These are phyloP conservation scores for Lycaon pictus DNA, from an alignment of 2,113 vertebrate genomes.

Conservation along the genomic window DNA sequence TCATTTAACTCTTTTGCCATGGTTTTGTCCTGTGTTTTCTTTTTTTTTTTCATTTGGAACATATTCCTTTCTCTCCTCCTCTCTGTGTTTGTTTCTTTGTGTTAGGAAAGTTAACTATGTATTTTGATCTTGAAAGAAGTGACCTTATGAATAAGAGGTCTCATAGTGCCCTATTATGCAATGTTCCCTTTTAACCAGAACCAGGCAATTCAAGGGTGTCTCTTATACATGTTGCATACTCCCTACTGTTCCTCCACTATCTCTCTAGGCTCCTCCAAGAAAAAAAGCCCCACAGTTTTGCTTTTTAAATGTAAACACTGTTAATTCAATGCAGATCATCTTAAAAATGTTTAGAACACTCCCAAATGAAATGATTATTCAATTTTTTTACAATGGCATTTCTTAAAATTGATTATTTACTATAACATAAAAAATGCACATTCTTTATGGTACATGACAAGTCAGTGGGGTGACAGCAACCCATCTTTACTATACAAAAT, in stretches of 20 bases:
- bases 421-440: not conserved
- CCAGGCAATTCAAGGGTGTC: not conserved
- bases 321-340: not conserved
- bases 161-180: not conserved
- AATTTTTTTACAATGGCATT: not conserved
- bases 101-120: not conserved
- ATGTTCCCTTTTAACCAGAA: not conserved
- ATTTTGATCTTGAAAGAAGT: not conserved
- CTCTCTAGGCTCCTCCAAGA: not conserved
- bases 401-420: not conserved
- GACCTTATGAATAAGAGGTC: not conserved
- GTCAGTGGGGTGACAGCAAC: not conserved
- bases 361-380: not conserved
- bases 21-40: not conserved
- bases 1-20: not conserved
- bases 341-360: not conserved
- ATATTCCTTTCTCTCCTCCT: not conserved
- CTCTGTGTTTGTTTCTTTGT: not conserved
- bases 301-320: not conserved
- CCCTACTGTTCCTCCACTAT: not conserved
- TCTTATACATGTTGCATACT: not conserved
- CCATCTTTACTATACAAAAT: not conserved
- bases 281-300: not conserved
- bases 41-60: not conserved
- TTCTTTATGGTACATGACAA: not conserved